phyloP scores from a whole-genome alignment of 2,113 vertebrate species.

The Caracal caracal region DNA sequence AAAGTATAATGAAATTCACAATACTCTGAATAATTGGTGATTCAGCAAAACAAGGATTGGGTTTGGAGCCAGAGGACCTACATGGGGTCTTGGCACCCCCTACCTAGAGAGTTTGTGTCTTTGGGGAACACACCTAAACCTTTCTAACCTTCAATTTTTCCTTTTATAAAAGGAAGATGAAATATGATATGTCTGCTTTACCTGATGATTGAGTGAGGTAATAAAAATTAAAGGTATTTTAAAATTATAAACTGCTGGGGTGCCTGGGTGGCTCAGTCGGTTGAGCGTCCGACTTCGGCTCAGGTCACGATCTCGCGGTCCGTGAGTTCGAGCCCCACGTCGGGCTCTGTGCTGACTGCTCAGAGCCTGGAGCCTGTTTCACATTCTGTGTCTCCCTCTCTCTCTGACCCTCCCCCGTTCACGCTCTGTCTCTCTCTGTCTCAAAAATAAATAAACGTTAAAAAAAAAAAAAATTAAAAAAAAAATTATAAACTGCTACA shows the following conservation, averaged over 20 bases:
- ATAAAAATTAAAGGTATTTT: neutral
- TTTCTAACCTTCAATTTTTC: neutral
- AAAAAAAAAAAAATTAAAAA: neutral
- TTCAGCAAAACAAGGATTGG: neutral
- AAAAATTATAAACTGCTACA: neutral
- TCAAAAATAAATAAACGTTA: too few relatives aligned
- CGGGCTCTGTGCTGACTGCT: too few relatives aligned
- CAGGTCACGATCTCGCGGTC: too few relatives aligned
- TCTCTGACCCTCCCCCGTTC: too few relatives aligned
- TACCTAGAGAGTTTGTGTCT: neutral
- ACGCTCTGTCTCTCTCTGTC: too few relatives aligned
- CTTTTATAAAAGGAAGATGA: neutral
- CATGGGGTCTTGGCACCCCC: neutral
- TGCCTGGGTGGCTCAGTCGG: too few relatives aligned
- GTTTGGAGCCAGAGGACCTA: neutral
- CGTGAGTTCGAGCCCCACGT: too few relatives aligned
- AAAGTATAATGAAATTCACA: neutral
- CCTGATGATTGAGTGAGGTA: neutral
- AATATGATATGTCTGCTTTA: neutral
- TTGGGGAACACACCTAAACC: neutral
- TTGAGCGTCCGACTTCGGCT: too few relatives aligned
- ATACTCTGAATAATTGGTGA: neutral
- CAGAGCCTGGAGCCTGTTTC: too few relatives aligned
- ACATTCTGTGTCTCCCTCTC: too few relatives aligned
- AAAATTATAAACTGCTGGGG: neutral